phyloP scores from a whole-genome alignment of 1,140 invertebrate species.

The Drosophila oshimai region DNA sequence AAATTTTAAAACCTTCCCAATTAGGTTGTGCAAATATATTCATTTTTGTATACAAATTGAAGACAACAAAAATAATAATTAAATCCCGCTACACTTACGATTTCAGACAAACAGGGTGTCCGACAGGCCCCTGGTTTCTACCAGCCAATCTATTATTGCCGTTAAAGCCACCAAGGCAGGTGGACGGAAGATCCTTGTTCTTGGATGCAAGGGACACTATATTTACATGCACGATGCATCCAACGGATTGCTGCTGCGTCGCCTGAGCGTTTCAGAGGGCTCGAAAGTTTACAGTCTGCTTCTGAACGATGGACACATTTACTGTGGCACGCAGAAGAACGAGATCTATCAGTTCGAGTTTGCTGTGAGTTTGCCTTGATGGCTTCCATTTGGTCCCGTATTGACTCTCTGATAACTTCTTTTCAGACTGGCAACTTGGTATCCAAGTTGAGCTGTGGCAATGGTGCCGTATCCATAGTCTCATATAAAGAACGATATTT shows the following conservation, averaged over 20 bases:
- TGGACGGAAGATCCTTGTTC: conserved; percentile 86
- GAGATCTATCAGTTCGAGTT: conserved; percentile 88
- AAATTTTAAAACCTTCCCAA: neutral
- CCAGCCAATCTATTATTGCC: conserved; percentile 84
- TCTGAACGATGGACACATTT: conserved; percentile 86
- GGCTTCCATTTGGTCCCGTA: neutral
- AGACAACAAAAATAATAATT: neutral
- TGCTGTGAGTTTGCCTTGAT: conserved; percentile 82
- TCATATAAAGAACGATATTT: conserved; percentile 84
- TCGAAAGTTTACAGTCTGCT: conserved; percentile 88
- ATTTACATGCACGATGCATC: conserved; percentile 87
- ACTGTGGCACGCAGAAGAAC: conserved; percentile 87
- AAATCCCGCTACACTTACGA: neutral
- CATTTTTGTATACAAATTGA: neutral
- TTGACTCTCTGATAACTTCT: neutral
- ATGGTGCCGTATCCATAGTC: conserved; percentile 87
- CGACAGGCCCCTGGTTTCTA: conserved; percentile 50
- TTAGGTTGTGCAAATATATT: neutral
- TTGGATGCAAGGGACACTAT: conserved; percentile 86
- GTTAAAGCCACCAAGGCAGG: conserved; percentile 87
- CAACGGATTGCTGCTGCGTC: conserved; percentile 86
- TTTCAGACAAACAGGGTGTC: conserved; percentile 58
- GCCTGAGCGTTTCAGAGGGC: conserved; percentile 84
- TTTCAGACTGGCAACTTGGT: conserved; percentile 85
- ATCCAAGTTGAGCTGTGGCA: conserved; percentile 85